phyloP scores from a whole-genome alignment of 2,797 vertebrate species.

The Artibeus jamaicensis region DNA sequence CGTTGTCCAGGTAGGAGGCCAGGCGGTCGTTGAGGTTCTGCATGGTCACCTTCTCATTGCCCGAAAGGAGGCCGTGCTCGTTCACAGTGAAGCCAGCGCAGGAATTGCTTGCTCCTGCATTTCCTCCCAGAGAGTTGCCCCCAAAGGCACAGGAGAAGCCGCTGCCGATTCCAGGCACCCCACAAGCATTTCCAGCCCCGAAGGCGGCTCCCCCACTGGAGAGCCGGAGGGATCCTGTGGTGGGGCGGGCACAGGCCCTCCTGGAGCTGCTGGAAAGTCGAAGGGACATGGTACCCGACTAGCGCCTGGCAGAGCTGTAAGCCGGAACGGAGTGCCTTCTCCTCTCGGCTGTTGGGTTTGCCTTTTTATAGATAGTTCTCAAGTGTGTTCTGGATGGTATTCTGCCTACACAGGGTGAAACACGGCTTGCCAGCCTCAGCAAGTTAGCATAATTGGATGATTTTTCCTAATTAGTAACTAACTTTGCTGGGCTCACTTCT shows the following conservation, averaged over 20 bases:
- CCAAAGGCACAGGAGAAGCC: conserved; percentile 72
- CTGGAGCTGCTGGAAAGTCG: conserved; percentile 70
- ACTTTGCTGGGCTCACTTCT: conserved; percentile 61
- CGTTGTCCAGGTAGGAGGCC: conserved; percentile 91
- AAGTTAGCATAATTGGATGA: conserved; percentile 68
- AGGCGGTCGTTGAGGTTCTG: conserved; percentile 94
- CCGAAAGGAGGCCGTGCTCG: conserved; percentile 78
- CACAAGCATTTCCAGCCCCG: conserved; percentile 63
- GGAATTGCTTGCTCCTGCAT: conserved; percentile 17
- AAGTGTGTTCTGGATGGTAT: conserved; percentile 61
- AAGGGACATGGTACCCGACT: conserved; percentile 74
- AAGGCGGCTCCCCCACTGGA: conserved; percentile 5
- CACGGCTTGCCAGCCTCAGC: conserved; percentile 74
- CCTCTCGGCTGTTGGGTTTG: not conserved
- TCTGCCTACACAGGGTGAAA: conserved; percentile 74
- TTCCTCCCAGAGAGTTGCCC: conserved; percentile 40
- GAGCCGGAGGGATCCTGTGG: conserved; percentile 58
- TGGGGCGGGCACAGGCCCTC: conserved; percentile 57
- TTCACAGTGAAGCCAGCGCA: conserved; percentile 57
- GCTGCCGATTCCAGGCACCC: conserved; percentile 69
- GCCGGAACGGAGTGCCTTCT: not conserved
- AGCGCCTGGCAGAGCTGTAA: not conserved
- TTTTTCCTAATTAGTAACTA: conserved; percentile 74
- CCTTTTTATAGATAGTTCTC: conserved; percentile 75
- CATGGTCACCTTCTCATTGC: conserved; percentile 93